A percentile compares a stretch with the other conserved stretches of the same genome.
These are phyloP conservation scores for Heliconius hermathena DNA, from an alignment of 1,140 invertebrate genomes.

Conservation along the genomic window DNA sequence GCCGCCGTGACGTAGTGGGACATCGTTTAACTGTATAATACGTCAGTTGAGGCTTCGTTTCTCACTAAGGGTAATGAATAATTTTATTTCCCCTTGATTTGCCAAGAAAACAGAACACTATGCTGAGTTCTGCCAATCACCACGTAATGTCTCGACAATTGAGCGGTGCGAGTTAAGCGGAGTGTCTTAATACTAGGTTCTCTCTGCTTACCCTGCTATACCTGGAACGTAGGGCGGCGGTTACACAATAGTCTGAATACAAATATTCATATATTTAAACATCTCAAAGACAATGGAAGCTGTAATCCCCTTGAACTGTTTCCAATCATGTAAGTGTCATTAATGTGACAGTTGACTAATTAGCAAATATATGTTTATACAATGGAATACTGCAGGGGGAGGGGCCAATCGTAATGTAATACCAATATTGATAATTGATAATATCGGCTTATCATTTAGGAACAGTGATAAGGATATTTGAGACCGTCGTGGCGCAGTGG, in stretches of 20 bases:
- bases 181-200: too few relatives aligned
- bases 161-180: too few relatives aligned
- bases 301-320: conserved; percentile 2
- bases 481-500: too few relatives aligned
- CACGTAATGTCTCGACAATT: too few relatives aligned
- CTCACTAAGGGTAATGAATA: too few relatives aligned
- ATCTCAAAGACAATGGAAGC: not conserved
- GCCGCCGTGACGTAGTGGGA: too few relatives aligned
- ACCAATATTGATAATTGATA: not conserved
- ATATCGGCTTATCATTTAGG: not conserved
- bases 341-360: conserved; percentile 35
- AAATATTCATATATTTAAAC: not conserved
- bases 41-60: too few relatives aligned
- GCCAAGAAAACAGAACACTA: too few relatives aligned
- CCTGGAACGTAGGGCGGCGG: not conserved
- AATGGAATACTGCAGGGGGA: not conserved
- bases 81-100: too few relatives aligned
- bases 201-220: too few relatives aligned
- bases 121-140: too few relatives aligned
- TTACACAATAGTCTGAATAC: not conserved
- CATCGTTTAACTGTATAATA: too few relatives aligned
- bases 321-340: conserved; percentile 26
- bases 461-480: not conserved
- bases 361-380: conserved; percentile 25
- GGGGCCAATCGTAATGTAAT: not conserved